Percentiles rank a stretch among this genome's conserved stretches.
phyloP scores from a whole-genome alignment of 2,797 vertebrate genomes.

The Aythya fuligula region DNA sequence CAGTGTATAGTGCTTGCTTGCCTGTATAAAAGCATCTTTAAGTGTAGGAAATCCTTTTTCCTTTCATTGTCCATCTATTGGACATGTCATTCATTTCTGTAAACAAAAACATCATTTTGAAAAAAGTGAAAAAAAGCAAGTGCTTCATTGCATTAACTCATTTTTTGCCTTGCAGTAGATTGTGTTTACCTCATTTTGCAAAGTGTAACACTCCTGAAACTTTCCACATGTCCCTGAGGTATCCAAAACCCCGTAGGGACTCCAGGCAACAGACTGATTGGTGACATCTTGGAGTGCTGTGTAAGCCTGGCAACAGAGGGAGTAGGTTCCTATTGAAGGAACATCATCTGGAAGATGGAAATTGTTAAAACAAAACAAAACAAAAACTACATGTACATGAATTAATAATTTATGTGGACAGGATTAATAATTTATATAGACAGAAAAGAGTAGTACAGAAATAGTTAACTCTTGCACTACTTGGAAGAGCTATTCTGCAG shows the following conservation, averaged over 20 bases:
- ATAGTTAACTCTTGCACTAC: not conserved
- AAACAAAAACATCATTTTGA: slow-evolving; percentile 34
- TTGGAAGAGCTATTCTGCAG: not conserved
- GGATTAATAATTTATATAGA: not conserved
- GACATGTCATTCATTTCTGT: not conserved
- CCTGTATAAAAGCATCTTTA: not conserved
- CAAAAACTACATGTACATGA: not conserved
- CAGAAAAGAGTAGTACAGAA: not conserved
- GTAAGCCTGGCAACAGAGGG: not conserved
- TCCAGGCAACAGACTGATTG: not conserved
- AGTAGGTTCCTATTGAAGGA: not conserved
- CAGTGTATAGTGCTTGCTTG: not conserved
- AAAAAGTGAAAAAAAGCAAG: not conserved
- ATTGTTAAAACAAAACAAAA: not conserved
- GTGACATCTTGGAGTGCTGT: not conserved
- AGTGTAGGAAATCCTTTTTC: slow-evolving; percentile 67
- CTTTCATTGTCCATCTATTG: slow-evolving; percentile 58
- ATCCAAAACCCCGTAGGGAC: not conserved
- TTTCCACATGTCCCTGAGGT: not conserved
- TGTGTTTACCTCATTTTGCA: not conserved
- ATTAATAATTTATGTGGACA: not conserved
- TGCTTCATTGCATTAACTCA: not conserved
- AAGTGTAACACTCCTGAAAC: not conserved
- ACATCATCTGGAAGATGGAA: not conserved
- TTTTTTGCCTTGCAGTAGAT: not conserved